These are phyloP conservation scores for Drosophila aff. DNA, from an alignment of 1,140 invertebrate species.

Conservation along the genomic window DNA sequence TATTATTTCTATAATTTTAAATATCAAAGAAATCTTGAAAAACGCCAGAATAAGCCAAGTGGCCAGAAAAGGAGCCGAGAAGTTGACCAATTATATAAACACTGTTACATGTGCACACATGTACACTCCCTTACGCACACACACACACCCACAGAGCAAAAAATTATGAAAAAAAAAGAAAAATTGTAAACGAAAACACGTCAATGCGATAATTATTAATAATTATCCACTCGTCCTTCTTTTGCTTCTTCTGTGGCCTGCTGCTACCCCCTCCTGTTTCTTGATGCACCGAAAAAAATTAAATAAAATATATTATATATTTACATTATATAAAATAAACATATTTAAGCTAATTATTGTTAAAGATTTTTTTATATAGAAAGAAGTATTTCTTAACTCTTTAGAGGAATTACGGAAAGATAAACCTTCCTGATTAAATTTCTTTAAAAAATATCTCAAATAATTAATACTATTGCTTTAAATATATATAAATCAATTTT, in stretches of 20 bases:
- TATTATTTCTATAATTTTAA: not conserved
- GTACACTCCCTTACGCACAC: conserved; percentile 9
- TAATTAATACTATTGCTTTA: not conserved
- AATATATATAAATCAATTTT: not conserved
- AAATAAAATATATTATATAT: not conserved
- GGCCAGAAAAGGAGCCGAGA: conserved; percentile 31
- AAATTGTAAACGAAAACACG: conserved; percentile 78
- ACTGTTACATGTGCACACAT: conserved; percentile 34
- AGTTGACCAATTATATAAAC: conserved; percentile 80
- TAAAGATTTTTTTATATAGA: not conserved
- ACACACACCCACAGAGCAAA: conserved; percentile 20
- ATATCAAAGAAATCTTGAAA: conserved; percentile 12
- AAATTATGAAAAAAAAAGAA: not conserved
- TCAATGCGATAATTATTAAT: conserved; percentile 84
- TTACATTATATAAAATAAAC: not conserved
- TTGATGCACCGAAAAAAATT: conserved; percentile 1
- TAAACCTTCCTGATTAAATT: not conserved
- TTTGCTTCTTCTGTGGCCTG: conserved; percentile 47
- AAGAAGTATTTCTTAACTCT: not conserved
- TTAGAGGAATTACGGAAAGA: too few relatives aligned
- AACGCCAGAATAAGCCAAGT: conserved; percentile 13
- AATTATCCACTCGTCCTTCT: conserved; percentile 83
- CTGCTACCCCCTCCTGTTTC: conserved; percentile 10
- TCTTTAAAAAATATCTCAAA: not conserved
- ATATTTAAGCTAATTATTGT: too few relatives aligned